Base-by-base conservation (phyloP, 2,113 vertebrate genomes). In the Hystrix cristata region DNA sequence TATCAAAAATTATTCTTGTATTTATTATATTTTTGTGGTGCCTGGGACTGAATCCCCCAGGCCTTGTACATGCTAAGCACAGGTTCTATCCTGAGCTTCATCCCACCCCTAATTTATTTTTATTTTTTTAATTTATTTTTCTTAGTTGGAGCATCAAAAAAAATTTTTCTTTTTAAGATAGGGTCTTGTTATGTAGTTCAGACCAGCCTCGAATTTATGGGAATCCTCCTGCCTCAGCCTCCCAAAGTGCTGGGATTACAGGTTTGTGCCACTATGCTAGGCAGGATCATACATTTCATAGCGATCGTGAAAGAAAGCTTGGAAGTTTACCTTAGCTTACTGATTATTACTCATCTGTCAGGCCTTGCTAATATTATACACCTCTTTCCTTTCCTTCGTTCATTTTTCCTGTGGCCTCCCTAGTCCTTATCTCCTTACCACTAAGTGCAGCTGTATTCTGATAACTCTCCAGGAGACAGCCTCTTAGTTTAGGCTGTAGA, bases 111-210 rank as follows among this genome's bases (percentile, higher is more conserved):
- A 31, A 25, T 43, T 60, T 62, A 31, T 83, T 43, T 53, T 53
- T 60, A 83, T 46, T 83, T 43, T 53, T 53, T 31, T 14, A 92
- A 80, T 59, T n/a, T 94, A n/a, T 46, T 91, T 92, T 97, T 91
- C 51, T 51, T 48, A n/a, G 57, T 78, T 65, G 25, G 14, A 53
- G 38, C 46, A 8, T 46, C 46, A 25, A 71, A 18, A 74, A 25
- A 71, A 18, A 14, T 87, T 94, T 96, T 95, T 69, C 64, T 87
- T 76, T 76, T 76, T 48, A 25, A 27, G 12, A 15, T 3, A 15
- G 25, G 72, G 12, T 76, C 43, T 76, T 46, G 46, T 1, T 27
- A 48, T 76, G 43, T 14, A 15, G 38, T 5, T 12, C 25, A 76
- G 25, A 43, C 43, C 46, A 43, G 10, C 71, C 12, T 29, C 2